Evolutionary conservation across 2,888 invertebrate species (phyloP), one percentile per base, ranked within the genome.

Genomic region (Strigamia maritima): DNA sequence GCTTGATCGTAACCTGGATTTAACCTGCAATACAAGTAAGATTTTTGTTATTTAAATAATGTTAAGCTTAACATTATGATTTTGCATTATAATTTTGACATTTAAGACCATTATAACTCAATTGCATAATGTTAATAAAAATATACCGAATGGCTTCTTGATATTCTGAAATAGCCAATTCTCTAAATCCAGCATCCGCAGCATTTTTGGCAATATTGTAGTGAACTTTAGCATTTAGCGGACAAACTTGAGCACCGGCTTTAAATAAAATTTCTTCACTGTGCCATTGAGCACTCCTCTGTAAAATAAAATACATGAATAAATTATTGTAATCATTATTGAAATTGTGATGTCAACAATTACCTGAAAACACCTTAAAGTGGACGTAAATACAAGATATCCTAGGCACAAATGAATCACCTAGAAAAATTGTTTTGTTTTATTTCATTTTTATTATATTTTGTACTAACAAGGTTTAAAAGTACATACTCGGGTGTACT

Each of bases 131-230:
- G n/a, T n/a, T 8, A 35, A 35, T 10, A 35, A 35, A 35, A 35
- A 35, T 35, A 6, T 35, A 92, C 92, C 89, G 88, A 79, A 95
- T 89, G 31, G 95, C 93, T 84, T 90, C 89, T 84, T 89, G 89
- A 86, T 98, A 98, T 85, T 94, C 92, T 31, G 87, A 83, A 79
- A 95, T 89, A 0, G 97, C 97, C 82, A 90, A 88, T 19, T 88
- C 86, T 74, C 88, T 88, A 81, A 93, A 88, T 8, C 92, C 91
- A 40, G 88, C 87, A 83, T 95, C 95, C 0, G 92, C 93, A 16
- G 93, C 91, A 80, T 92, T 90, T 86, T 97, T 97, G 0, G 93
- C 98, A 78, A 97, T 91, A 86, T 98, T 98, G 85, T 98, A 98
- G 83, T 89, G 89, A 2, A 88, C 93, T 89, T 98, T 98, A 24